Base-by-base conservation (phyloP, 1,140 invertebrate species). In the Zaprionus taronus region DNA sequence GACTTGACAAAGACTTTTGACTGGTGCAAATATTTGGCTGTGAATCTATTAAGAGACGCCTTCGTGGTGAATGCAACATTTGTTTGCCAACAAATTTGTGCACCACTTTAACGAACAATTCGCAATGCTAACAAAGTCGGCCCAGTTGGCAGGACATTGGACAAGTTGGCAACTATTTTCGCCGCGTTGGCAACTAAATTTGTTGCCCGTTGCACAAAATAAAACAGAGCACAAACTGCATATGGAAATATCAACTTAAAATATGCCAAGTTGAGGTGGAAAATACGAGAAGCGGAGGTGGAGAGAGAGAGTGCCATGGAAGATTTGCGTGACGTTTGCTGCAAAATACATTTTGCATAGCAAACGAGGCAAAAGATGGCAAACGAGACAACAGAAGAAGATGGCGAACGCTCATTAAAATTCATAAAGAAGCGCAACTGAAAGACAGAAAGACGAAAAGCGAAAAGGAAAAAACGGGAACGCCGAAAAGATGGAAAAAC, bases 11-110 rank as follows among this genome's bases (percentile, higher is more conserved):
- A 64, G 65, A 72, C 67, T 28, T 36, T 28, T 47, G 20, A 38
- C 24, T 38, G 62, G 55, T 65, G 79, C 62, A 83, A 83, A 82
- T 79, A 83, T 73, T 70, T 73, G 71, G 68, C 77, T 80, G 79
- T 64, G 72, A 82, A 77, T 83, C 83, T 87, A 87, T 86, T 73
- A 70, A 80, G 80, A 65, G 72, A 70, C 34, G 55, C 36, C 5
- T 47, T 47, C 53, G 28, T 72, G 44, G 57, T 55, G 62, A 34
- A 56, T 49, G 70, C 65, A 69, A 55, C 67, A 44, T 63, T 71
- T 84, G 85, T 89, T 90, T 89, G 85, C 85, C 85, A 89, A 81
- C 84, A 65, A 84, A 89, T 84, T 89, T 84, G 77, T 77, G 83
- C 78, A 81, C 64, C 84, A 84, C 84, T 81, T 89, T 90, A 83